Evolutionary conservation across 2,113 vertebrate species (phyloP).

Genomic region (Empidonax alnorum): DNA sequence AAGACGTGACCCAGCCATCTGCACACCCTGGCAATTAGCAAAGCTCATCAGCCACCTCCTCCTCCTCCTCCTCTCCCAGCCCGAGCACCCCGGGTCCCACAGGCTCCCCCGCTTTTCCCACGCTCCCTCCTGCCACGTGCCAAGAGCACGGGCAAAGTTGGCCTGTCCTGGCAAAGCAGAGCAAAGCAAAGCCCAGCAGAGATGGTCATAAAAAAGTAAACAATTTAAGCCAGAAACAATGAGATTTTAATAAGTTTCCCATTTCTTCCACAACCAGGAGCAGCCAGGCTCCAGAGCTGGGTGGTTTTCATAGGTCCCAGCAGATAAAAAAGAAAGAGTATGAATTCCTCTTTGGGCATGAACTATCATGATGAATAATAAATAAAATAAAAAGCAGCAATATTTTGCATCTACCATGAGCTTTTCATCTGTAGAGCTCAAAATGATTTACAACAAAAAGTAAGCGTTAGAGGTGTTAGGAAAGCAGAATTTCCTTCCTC

Average conservation of each 20-base stretch:
- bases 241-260: constrained; percentile 11
- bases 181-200: background rate
- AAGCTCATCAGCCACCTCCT: background rate
- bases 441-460: constrained; percentile 67
- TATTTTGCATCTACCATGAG: constrained; percentile 64
- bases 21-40: background rate
- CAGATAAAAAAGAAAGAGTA: constrained; percentile 7
- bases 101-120: background rate
- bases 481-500: constrained; percentile 60
- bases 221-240: background rate
- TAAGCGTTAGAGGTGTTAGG: constrained; percentile 59
- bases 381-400: constrained; percentile 68
- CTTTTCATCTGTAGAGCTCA: constrained; percentile 65
- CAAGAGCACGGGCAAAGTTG: background rate
- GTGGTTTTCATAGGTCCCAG: constrained; percentile 6
- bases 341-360: constrained; percentile 38
- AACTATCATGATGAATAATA: constrained; percentile 65
- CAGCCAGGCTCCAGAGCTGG: background rate
- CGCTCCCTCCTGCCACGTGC: fast-evolving
- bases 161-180: background rate
- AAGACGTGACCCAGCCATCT: background rate
- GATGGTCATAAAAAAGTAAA: background rate
- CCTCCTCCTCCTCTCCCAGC: background rate
- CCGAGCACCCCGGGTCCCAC: background rate
- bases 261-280: background rate